A percentile compares a stretch with the other conserved stretches of the same genome.
Conservation (phyloP, 2,888 invertebrate genomes). For the Cotesia congregata region DNA sequence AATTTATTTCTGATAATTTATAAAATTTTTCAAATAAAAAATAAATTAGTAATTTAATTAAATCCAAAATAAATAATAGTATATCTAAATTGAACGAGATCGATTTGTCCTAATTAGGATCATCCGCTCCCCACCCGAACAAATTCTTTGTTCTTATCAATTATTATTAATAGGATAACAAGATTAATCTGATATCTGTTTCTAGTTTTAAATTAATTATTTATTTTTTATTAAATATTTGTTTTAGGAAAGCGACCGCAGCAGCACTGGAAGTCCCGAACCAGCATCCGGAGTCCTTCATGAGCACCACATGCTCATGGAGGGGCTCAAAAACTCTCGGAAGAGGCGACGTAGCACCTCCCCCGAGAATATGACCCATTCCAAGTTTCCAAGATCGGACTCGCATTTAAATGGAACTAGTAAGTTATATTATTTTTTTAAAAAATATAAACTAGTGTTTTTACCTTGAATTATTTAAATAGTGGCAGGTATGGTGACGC, state of each 20-base stretch:
- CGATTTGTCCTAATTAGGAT: slow-evolving; percentile 67
- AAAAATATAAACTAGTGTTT: too few relatives aligned
- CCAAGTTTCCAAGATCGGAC: slow-evolving; percentile 72
- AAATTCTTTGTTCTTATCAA: slow-evolving; percentile 16
- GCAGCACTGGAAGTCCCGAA: slow-evolving; percentile 68
- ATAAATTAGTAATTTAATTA: too few relatives aligned
- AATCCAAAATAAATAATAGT: too few relatives aligned
- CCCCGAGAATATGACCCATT: slow-evolving; percentile 69
- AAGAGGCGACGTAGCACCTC: slow-evolving; percentile 64
- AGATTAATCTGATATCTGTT: not conserved
- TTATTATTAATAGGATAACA: slow-evolving; percentile 11
- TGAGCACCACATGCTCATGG: slow-evolving; percentile 67
- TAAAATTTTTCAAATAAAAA: too few relatives aligned
- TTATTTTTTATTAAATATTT: slow-evolving; percentile 1
- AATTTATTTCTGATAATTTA: too few relatives aligned
- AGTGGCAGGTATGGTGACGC: slow-evolving; percentile 81
- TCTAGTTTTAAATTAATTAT: not conserved
- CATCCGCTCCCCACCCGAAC: slow-evolving; percentile 48
- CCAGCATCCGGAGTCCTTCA: slow-evolving; percentile 63
- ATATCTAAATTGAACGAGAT: too few relatives aligned
- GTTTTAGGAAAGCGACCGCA: slow-evolving; percentile 68
- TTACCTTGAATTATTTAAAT: not conserved
- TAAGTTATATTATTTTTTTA: slow-evolving; percentile 70
- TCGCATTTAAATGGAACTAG: slow-evolving; percentile 78
- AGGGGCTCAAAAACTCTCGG: slow-evolving; percentile 62